Evolutionary conservation across 2,797 vertebrate genomes (phyloP), one percentile per base, ranked within the genome.

Genomic region (Prionace glauca): DNA sequence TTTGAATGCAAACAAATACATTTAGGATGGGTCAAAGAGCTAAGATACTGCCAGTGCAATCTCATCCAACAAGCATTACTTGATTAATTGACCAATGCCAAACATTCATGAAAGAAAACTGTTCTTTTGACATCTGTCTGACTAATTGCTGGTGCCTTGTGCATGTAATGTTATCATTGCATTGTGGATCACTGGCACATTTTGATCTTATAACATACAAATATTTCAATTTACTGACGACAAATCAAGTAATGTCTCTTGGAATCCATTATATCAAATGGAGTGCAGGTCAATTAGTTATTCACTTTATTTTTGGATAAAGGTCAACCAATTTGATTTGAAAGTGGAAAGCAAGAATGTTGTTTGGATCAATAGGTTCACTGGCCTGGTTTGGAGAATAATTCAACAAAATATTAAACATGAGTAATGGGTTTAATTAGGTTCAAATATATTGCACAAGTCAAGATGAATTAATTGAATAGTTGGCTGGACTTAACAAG

Each of bases 261-360:
- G 14, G 20, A 36, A 67, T 65, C n/a, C 90, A 93, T 69, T 45
- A 41, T 24, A 69, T 24, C n/a, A 26, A 69, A 24, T 71, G 62
- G 36, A 41, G n/a, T 45, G 36, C 9, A 10, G 36, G 20, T 93
- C 91, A 22, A 69, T 93, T 93, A 10, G 67, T 18, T 93, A 67
- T 93, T 93, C 69, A 93, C n/a, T 93, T 93, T 93, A 93, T 36
- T 93, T 93, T 93, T 12, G 65, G 18, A 20, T 93, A 69, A 36
- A 93, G 65, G 36, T 12, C 65, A 93, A 41, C 22, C 24, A 69
- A 71, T 93, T 22, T 69, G 60, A n/a, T 41, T 36, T 36, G 10
- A 24, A 45, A 20, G 69, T 93, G 22, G 36, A 26, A 93, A 60
- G 41, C 20, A 26, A 69, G 0, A 90, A 90, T 24, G 81, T 84